A percentile compares a stretch with the other conserved stretches of the same genome.
Evolutionary conservation across 1,140 invertebrate genomes (phyloP).

Genomic region (Charaxes varanes): DNA sequence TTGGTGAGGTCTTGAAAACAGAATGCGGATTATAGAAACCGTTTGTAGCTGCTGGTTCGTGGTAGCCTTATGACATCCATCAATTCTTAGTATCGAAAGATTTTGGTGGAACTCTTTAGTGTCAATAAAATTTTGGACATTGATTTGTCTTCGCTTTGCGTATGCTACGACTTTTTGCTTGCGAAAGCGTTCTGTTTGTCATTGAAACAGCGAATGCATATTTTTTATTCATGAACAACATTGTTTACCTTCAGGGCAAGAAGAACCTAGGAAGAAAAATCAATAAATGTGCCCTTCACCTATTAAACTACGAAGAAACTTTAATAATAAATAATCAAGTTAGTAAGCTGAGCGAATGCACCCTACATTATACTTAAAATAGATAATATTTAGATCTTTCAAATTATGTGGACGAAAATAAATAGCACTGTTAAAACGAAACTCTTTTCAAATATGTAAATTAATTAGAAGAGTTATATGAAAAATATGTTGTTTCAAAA

Average conservation of each 20-base stretch:
- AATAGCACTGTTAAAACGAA: too few species aligned
- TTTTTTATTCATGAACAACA: conserved; percentile 1
- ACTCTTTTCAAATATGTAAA: too few species aligned
- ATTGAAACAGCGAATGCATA: conserved; percentile 10
- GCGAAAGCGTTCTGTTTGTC: conserved; percentile 10
- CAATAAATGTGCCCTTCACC: conserved; percentile 14
- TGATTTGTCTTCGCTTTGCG: conserved; percentile 10
- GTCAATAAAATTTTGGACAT: background rate
- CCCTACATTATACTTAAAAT: too few species aligned
- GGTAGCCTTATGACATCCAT: too few species aligned
- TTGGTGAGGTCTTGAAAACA: background rate
- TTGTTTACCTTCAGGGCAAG: conserved; percentile 9
- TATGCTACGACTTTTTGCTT: conserved; percentile 10
- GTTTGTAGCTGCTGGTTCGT: too few species aligned
- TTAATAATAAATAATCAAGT: too few species aligned
- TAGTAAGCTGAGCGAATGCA: too few species aligned
- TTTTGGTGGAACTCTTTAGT: background rate
- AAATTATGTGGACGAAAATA: too few species aligned
- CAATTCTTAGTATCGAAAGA: too few species aligned
- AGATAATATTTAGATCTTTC: too few species aligned
- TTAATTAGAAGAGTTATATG: too few species aligned
- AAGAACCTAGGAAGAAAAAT: conserved; percentile 11
- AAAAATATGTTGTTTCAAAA: too few species aligned
- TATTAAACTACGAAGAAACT: conserved; percentile 15
- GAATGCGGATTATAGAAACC: background rate